Percentiles rank a stretch among this genome's conserved stretches.
These are phyloP conservation scores for Brachynemurus nebulosus DNA, from an alignment of 2,888 invertebrate genomes.

Conservation along the genomic window DNA sequence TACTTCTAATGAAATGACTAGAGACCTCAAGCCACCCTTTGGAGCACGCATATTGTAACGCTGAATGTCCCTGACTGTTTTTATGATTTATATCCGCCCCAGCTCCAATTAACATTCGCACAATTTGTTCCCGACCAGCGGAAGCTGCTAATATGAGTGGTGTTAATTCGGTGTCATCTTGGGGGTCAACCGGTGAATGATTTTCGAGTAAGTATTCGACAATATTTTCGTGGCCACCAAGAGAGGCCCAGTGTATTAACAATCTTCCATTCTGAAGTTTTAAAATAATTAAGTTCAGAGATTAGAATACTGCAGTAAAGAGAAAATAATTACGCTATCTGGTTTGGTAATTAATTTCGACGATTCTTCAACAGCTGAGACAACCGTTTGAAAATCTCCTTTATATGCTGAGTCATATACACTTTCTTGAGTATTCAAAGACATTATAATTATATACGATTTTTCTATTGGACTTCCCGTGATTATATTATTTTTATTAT, in stretches of 20 bases:
- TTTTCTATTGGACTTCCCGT: too few species aligned
- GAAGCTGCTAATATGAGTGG: constrained; percentile 70
- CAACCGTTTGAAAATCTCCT: constrained; percentile 54
- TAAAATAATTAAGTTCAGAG: constrained; percentile 8
- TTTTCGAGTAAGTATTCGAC: constrained; percentile 52
- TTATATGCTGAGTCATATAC: constrained; percentile 55
- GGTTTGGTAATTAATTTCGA: constrained; percentile 31
- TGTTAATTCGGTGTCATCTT: constrained; percentile 63
- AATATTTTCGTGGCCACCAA: constrained; percentile 62
- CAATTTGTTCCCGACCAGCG: constrained; percentile 56
- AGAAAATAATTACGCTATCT: constrained; percentile 35
- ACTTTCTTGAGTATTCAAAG: too few species aligned
- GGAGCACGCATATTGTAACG: constrained; percentile 75
- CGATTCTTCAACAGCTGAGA: constrained; percentile 44
- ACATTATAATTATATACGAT: too few species aligned
- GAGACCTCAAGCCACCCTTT: constrained; percentile 66
- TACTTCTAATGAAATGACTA: constrained; percentile 11
- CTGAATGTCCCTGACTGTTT: constrained; percentile 60
- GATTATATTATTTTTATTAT: too few species aligned
- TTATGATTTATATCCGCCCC: constrained; percentile 61
- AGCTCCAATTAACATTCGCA: constrained; percentile 46
- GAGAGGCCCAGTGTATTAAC: constrained; percentile 66
- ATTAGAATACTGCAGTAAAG: constrained; percentile 2
- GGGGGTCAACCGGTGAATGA: constrained; percentile 51
- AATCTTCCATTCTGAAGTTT: constrained; percentile 50